These are phyloP conservation scores for Catostomus latipinnis DNA, from an alignment of 2,797 vertebrate genomes.

Conservation along the genomic window DNA sequence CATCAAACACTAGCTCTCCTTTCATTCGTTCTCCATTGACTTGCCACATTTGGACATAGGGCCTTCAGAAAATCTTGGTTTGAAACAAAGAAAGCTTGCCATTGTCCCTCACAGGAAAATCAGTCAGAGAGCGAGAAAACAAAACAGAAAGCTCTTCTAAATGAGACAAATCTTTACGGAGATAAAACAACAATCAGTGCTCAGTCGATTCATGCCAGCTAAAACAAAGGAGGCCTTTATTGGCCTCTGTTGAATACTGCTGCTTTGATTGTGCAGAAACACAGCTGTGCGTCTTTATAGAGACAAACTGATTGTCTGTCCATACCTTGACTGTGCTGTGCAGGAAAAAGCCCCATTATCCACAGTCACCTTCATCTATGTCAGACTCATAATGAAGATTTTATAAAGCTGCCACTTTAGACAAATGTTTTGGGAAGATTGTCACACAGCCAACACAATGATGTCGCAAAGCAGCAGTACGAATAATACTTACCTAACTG, in stretches of 20 bases:
- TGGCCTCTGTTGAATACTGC: conserved; percentile 70
- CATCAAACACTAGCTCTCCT: neutral
- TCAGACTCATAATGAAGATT: conserved; percentile 71
- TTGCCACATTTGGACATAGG: conserved; percentile 35
- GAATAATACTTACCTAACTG: conserved; percentile 8
- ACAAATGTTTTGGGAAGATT: conserved; percentile 34
- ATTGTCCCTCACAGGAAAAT: conserved; percentile 64
- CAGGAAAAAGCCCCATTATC: conserved; percentile 80
- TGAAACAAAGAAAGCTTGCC: conserved; percentile 52
- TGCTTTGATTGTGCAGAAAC: conserved; percentile 73
- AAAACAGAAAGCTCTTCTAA: conserved; percentile 60
- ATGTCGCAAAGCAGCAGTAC: neutral
- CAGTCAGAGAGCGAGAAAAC: conserved; percentile 54
- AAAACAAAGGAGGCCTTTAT: conserved; percentile 77
- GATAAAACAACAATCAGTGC: conserved; percentile 56
- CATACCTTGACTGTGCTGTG: conserved; percentile 71
- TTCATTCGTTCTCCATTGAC: conserved; percentile 25
- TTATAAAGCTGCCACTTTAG: conserved; percentile 36
- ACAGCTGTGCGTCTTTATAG: conserved; percentile 78
- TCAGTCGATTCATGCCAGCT: conserved; percentile 63
- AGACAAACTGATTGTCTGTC: conserved; percentile 72
- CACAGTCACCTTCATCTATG: conserved; percentile 73
- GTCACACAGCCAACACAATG: conserved; percentile 18
- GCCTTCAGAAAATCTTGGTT: conserved; percentile 31
- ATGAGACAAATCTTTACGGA: conserved; percentile 69